A percentile compares a stretch with the other conserved stretches of the same genome.
These are phyloP conservation scores for Taurulus bubalis DNA, from an alignment of 2,113 vertebrate genomes.

Conservation along the genomic window DNA sequence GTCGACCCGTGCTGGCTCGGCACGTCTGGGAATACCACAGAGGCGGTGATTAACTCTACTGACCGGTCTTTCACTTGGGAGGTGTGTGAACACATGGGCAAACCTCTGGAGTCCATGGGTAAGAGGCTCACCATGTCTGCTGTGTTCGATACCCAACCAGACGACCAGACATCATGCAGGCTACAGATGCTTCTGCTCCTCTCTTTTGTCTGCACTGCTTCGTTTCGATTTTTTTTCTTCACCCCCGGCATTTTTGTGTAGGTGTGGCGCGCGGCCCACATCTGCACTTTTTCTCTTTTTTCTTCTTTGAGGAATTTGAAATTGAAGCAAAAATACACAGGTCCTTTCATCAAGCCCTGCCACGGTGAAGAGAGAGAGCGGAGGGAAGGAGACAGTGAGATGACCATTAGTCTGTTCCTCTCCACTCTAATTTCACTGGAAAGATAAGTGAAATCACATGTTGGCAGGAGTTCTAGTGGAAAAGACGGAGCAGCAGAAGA, in stretches of 20 bases:
- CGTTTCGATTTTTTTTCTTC: conserved; percentile 30
- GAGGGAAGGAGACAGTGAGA: conserved; percentile 63
- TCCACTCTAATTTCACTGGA: conserved; percentile 73
- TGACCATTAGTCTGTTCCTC: conserved; percentile 78
- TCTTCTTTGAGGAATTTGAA: conserved; percentile 75
- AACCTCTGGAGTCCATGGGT: conserved; percentile 9
- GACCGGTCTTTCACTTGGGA: conserved; percentile 40
- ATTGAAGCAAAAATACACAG: conserved; percentile 79
- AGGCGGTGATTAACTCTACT: conserved; percentile 48
- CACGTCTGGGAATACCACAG: conserved; percentile 53
- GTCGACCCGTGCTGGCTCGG: conserved; percentile 1
- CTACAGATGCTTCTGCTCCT: conserved; percentile 18
- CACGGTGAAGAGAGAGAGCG: conserved; percentile 60
- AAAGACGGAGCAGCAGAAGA: conserved; percentile 38
- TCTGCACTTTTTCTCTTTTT: conserved; percentile 69
- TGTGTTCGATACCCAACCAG: not conserved
- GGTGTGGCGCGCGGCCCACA: conserved; percentile 77
- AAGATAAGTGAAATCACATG: conserved; percentile 84
- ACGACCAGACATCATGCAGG: not conserved
- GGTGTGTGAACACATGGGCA: conserved; percentile 5
- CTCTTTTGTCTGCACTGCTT: conserved; percentile 39
- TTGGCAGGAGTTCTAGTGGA: conserved; percentile 59
- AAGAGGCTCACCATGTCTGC: not conserved
- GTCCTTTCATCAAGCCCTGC: conserved; percentile 77
- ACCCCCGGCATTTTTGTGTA: conserved; percentile 67